Base-by-base conservation (phyloP, 2,888 invertebrate genomes). In the Boloria euphrosyne region DNA sequence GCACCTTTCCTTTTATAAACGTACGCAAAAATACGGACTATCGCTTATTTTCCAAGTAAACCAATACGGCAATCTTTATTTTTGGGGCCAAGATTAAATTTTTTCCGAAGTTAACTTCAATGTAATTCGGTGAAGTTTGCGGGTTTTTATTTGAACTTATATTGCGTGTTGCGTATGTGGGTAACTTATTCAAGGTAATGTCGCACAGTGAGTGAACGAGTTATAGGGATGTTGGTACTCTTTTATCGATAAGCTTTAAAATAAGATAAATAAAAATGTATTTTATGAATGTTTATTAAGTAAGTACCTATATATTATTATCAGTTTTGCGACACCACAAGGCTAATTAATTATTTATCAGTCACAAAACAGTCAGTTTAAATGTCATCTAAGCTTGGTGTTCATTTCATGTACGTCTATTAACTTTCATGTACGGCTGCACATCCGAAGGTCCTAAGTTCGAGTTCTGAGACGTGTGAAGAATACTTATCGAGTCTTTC, bases 171-270 rank as follows among this genome's bases (percentile, higher is more conserved):
- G 72, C 71, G 74, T 75, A 75, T 75, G 76, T 75, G 70, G 73
- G 75, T 75, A 75, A 76, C 76, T 69, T 75, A 76, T 75, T 80
- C 80, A 79, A 81, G 81, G 80, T 78, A 80, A 83, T 85, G 87
- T 86, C 88, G 81, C 82, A 81, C 82, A 79, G 80, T 83, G 83
- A 86, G 81, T 85, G 84, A 82, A 84, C 85, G 80, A 76, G 73
- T 17, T 71, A 70, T 76, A 78, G 81, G 76, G 73, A 58, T 70
- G 74, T 49, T 46, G 58, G 14, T 18, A 31, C 54, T 67, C 60
- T 13, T 4, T 52, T 71, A 68, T 75, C 75, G 75, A 75, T 73
- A 55, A 27, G 22, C 27, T 16, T 22, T n/a, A n/a, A 38, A 46
- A n/a, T 57, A 22, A 27, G 3, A 55, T 13, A 38, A 10, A 38